A percentile compares a stretch with the other conserved stretches of the same genome.
Evolutionary conservation across 2,888 invertebrate species (phyloP).

Genomic region (Pegoplata infirma): DNA sequence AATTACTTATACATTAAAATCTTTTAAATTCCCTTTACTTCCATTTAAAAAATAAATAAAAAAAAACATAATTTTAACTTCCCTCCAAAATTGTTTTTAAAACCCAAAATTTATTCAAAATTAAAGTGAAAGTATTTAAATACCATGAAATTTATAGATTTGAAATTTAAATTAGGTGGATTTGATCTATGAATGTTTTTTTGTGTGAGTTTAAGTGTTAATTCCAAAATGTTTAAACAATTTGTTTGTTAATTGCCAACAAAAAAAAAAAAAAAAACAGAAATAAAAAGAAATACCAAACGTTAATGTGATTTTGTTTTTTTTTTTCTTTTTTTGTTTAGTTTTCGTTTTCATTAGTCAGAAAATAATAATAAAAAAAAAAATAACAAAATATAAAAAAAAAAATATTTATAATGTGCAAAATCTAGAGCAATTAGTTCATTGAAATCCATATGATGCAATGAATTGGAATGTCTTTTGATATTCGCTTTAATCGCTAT

Average conservation of each 20-base stretch:
- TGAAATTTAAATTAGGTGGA: slow-evolving; percentile 13
- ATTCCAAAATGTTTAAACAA: not conserved
- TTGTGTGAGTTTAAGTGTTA: not conserved
- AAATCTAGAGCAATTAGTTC: slow-evolving; percentile 58
- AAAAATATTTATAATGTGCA: no score
- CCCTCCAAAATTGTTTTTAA: no score
- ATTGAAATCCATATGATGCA: slow-evolving; percentile 46
- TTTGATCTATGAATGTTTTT: no score
- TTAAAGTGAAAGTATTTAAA: slow-evolving; percentile 55
- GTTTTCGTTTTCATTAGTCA: slow-evolving; percentile 3
- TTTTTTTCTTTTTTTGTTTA: no score
- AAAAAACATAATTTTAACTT: no score
- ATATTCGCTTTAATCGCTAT: no score
- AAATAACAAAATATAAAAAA: no score
- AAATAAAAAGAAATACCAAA: not conserved
- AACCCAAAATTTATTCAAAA: not conserved
- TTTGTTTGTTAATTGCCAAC: not conserved
- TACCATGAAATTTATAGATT: not conserved
- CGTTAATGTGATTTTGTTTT: slow-evolving; percentile 9
- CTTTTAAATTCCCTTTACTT: slow-evolving; percentile 36
- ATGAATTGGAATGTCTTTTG: slow-evolving; percentile 46
- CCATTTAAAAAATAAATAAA: not conserved
- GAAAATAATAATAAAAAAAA: slow-evolving; percentile 1
- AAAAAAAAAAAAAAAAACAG: no score
- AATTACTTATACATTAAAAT: slow-evolving; percentile 1